Evolutionary conservation across 2,797 vertebrate species (phyloP), one percentile per base, ranked within the genome.

Genomic region (Lagorchestes hirsutus): DNA sequence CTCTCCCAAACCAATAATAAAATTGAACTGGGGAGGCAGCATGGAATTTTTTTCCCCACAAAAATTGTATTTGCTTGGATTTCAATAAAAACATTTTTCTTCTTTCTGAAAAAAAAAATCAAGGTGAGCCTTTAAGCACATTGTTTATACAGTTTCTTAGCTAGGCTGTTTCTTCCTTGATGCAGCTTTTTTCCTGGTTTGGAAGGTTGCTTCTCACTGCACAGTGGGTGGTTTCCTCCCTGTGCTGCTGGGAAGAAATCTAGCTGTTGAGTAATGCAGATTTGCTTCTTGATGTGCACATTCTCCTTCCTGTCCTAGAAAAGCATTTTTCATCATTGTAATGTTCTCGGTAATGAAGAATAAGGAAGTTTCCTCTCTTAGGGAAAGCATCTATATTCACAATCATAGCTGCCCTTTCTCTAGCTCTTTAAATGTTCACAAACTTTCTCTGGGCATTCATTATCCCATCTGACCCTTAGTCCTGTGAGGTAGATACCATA

Each of bases 1-100:
- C 55, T 92, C 92, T 93, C 90, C 91, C 52, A 62, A 93, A 55
- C 91, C 94, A 93, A 92, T 94, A 96, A 90, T 95, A 93, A 82
- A 31, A 50, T 46, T 34, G 56, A 62, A 22, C 28, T 56, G 93
- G 93, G 62, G 52, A 94, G 90, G 24, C 28, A 90, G 34, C 22
- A 9, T 50, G 18, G 5, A 14, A 54, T 31, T 87, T 62, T 55
- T 82, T 91, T 0, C 67, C 18, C 74, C 12, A 14, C 56, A 52
- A 94, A 93, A 90, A 90, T 40, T 87, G n/a, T 91, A 29, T 58
- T 62, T 0, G 31, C 90, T 90, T 90, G 55, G 12, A 93, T 40
- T 31, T 74, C 52, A 28, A 90, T 12, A 87, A 87, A 28, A 93
- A 58, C 27, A 58, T n/a, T 90, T 96, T 91, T 94, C 59, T 54